Evolutionary conservation across 2,888 invertebrate genomes (phyloP).

Genomic region (Sacculina carcini): DNA sequence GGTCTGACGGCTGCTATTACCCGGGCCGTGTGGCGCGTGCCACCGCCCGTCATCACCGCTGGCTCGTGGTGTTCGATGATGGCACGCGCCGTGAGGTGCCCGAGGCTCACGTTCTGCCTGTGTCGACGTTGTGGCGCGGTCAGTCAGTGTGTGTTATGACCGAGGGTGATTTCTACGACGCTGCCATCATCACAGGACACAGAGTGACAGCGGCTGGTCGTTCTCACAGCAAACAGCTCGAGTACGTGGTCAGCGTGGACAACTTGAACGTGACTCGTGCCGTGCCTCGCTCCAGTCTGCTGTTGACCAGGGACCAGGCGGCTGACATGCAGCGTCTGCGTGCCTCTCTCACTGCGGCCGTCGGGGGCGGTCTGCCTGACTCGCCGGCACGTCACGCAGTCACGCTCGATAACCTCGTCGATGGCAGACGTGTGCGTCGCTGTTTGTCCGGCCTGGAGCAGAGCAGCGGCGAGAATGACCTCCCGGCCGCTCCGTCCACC

Average conservation of each 20-base stretch:
- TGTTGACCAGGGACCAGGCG: constrained; percentile 43
- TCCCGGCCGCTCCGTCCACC: not conserved
- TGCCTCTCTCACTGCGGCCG: no score
- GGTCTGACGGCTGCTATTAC: constrained; percentile 25
- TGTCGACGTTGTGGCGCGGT: constrained; percentile 21
- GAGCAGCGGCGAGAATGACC: not conserved
- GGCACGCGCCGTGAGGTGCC: constrained; percentile 38
- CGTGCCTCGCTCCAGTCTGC: constrained; percentile 41
- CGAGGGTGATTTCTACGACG: not conserved
- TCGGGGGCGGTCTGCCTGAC: no score
- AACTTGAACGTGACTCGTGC: constrained; percentile 26
- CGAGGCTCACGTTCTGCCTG: constrained; percentile 34
- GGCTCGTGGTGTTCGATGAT: constrained; percentile 61
- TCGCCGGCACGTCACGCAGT: no score
- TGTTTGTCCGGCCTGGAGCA: not conserved
- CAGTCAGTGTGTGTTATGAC: not conserved
- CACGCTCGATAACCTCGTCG: not conserved
- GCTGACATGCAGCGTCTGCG: constrained; percentile 30
- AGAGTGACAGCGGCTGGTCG: not conserved
- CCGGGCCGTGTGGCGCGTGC: constrained; percentile 32
- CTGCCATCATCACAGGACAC: not conserved
- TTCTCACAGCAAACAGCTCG: no score
- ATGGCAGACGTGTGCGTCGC: not conserved
- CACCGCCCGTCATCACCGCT: constrained; percentile 21
- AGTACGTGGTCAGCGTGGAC: not conserved